Evolutionary conservation across 2,113 vertebrate genomes (phyloP).

Genomic region (Pipa parva): DNA sequence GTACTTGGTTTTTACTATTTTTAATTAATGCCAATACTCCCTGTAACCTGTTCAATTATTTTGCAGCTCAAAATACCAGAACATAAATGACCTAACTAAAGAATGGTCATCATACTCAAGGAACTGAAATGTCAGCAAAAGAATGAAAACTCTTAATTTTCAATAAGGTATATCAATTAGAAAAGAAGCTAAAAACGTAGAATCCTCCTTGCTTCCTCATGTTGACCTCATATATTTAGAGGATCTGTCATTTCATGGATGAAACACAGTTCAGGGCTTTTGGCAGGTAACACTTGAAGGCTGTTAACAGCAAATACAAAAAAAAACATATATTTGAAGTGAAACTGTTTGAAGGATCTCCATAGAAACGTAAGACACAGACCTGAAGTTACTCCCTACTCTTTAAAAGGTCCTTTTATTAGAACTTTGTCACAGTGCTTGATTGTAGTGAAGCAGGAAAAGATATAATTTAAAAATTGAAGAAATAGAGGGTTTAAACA

Average conservation of each 20-base stretch:
- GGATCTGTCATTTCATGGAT: slow-evolving; percentile 20
- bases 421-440: slow-evolving; percentile 9
- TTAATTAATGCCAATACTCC: too few species aligned
- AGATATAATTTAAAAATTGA: neutral
- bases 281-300: slow-evolving; percentile 17
- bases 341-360: slow-evolving; percentile 14
- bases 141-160: neutral
- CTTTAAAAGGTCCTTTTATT: slow-evolving; percentile 19
- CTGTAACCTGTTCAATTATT: too few species aligned
- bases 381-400: neutral
- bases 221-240: slow-evolving; percentile 14
- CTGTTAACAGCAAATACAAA: slow-evolving; percentile 28
- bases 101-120: too few species aligned
- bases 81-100: too few species aligned
- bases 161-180: neutral
- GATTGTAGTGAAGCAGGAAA: neutral
- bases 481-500: neutral
- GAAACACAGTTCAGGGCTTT: slow-evolving; percentile 9
- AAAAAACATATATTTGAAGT: slow-evolving; percentile 25
- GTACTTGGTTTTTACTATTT: too few species aligned
- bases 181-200: neutral
- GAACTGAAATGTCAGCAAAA: too few species aligned
- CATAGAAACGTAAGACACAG: slow-evolving; percentile 12
- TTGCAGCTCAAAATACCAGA: too few species aligned
- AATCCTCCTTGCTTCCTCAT: slow-evolving; percentile 1